Conservation (phyloP, 2,888 invertebrate genomes). For the Thera obeliscata region DNA sequence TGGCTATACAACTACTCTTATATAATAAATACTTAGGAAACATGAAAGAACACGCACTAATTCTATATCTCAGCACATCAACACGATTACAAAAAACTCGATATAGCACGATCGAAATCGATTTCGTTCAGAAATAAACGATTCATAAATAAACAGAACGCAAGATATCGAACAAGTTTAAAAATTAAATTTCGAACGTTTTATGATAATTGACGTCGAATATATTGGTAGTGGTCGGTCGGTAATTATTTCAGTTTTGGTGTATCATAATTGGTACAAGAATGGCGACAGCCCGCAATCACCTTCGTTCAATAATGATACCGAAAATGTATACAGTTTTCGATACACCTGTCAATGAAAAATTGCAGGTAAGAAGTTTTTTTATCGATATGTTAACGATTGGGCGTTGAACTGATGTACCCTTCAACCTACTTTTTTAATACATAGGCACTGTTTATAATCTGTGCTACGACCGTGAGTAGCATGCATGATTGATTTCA, state of each 20-base stretch:
- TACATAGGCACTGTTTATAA: not conserved
- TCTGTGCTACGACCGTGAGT: constrained; percentile 9
- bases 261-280: constrained; percentile 36
- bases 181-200: constrained; percentile 38
- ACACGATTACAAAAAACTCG: constrained; percentile 23
- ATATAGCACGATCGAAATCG: constrained; percentile 30
- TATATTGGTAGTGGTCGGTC: constrained; percentile 24
- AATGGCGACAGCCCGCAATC: constrained; percentile 31
- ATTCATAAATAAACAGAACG: constrained; percentile 35
- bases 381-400: constrained; percentile 22
- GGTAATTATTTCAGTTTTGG: constrained; percentile 33
- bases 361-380: constrained; percentile 19
- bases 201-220: constrained; percentile 32
- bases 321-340: constrained; percentile 28
- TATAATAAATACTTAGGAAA: constrained; percentile 14
- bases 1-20: not conserved
- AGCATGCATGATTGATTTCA: constrained; percentile 10
- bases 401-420: constrained; percentile 13
- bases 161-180: constrained; percentile 38
- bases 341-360: constrained; percentile 37
- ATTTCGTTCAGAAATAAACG: constrained; percentile 40
- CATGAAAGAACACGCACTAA: constrained; percentile 23
- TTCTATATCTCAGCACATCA: constrained; percentile 25
- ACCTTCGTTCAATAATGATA: constrained; percentile 26
- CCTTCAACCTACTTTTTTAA: not conserved